Evolutionary conservation across 2,797 vertebrate species (phyloP), one percentile per base, ranked within the genome.

Genomic region (Tiaroga cobitis): DNA sequence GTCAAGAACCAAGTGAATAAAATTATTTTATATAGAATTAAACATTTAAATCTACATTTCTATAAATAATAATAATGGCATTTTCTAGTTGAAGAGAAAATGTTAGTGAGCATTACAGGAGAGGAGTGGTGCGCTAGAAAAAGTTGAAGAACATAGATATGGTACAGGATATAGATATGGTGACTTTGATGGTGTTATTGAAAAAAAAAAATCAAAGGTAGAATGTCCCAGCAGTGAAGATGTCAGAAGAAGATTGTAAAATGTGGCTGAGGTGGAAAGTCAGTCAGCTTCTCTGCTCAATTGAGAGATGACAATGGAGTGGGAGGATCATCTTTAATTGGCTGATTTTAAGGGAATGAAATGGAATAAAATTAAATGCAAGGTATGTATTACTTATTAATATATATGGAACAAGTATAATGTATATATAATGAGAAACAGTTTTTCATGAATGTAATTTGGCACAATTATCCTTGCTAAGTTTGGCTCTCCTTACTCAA

Each of bases 141-240:
- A 90, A 88, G 91, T 92, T 90, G 90, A 94, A 93, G 92, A 93
- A 92, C 88, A 79, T 86, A 87, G 90, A 92, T 91, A 91, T 90
- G 91, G 85, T 91, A 56, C 8, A 63, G 26, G 5, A 32, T 32
- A 65, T 32, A 86, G 90, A 92, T 93, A 92, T 93, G 92, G 89
- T 91, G 92, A 89, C 88, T 90, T 88, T 89, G 90, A 93, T 89
- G 85, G 92, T 90, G 91, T 93, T 92, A 92, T 90, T 92, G 90
- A 90, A 77, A 32, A 65, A 29, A 63, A 18, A 18, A 83, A 93
- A 93, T 94, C 93, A 93, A 94, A 94, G 92, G 89, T 88, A 89
- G 84, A 93, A 91, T 90, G 92, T 93, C 92, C 91, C 88, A 90
- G 89, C 87, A 89, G 90, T 92, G 92, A 81, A 54, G 9, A 39